Evolutionary conservation across 2,888 invertebrate genomes (phyloP), one percentile per base, ranked within the genome.

Genomic region (Tuta absoluta): DNA sequence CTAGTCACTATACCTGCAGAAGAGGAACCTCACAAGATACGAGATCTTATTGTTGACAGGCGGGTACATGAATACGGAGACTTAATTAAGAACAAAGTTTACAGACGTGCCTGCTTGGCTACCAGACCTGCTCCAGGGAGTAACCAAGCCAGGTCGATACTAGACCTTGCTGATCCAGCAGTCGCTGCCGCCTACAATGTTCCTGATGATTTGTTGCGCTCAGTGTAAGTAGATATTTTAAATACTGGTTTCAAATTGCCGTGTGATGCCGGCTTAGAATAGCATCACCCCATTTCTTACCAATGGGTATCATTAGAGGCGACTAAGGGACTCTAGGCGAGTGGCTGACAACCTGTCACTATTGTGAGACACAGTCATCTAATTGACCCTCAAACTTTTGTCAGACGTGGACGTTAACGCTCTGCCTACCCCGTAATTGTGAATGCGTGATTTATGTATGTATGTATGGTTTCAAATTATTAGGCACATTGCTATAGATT

Each of bases 61-160:
- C 38, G 41, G 14, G 41, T 86, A 68, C 82, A 84, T 49, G 86
- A 86, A 68, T 74, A 71, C 49, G 85, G 85, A 3, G 41, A 41
- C 41, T 14, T 41, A 14, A 14, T 41, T 14, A 4, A 41, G 12
- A 41, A 41, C 5, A 41, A n/a, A 8, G n/a, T 41, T 2, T 41
- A 76, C 65, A 81, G 81, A 64, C 82, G 87, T 63, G 71, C 77
- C 45, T 88, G 88, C 74, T 68, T 75, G 65, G 78, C 74, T 37
- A 64, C 72, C 7, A 68, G 62, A 23, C 61, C 74, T 4, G 33
- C 33, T 23, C 64, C 73, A 21, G 56, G 28, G 41, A 41, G 8
- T 14, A 1, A 41, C n/a, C 41, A 41, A 41, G 72, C 79, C 62
- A 79, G 81, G 67, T 85, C 88, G 19, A 74, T 89, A 66, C 79